Evolutionary conservation across 2,888 invertebrate species (phyloP).

Genomic region (Opisthograptis luteolata): DNA sequence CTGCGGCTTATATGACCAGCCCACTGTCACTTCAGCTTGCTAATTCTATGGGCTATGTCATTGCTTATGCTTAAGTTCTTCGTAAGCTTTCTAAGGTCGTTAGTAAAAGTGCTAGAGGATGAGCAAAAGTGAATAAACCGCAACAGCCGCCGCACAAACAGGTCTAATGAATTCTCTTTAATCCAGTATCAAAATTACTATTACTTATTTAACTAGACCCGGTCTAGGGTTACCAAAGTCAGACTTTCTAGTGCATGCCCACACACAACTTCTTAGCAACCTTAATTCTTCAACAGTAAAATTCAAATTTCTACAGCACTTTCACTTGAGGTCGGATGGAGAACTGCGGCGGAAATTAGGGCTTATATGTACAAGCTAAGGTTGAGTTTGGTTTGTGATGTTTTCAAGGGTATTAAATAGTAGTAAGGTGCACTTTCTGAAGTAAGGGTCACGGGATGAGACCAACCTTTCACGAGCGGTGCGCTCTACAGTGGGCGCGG

Average conservation of each 20-base stretch:
- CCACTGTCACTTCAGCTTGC: no score
- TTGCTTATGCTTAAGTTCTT: conserved; percentile 18
- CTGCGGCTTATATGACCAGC: no score
- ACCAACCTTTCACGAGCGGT: conserved; percentile 81
- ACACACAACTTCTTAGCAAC: conserved; percentile 34
- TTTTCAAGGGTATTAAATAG: conserved; percentile 47
- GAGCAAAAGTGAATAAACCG: conserved; percentile 18
- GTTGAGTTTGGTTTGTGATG: conserved; percentile 39
- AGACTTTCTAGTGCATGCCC: conserved; percentile 55
- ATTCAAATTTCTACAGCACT: conserved; percentile 52
- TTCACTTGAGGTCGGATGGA: conserved; percentile 38
- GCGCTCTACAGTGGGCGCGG: conserved; percentile 67
- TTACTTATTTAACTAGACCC: conserved; percentile 63
- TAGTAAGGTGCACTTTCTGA: conserved; percentile 69
- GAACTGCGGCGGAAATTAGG: conserved; percentile 25
- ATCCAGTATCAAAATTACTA: conserved; percentile 52
- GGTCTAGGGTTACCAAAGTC: conserved; percentile 53
- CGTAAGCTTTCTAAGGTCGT: background rate
- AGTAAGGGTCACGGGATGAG: conserved; percentile 79
- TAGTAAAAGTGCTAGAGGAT: conserved; percentile 21
- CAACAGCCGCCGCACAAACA: conserved; percentile 29
- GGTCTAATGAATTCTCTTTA: conserved; percentile 47
- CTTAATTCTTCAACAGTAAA: conserved; percentile 47
- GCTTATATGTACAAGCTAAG: conserved; percentile 32
- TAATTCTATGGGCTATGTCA: no score